Percentiles rank a stretch among this genome's conserved stretches.
Evolutionary conservation across 2,888 invertebrate genomes (phyloP).

Genomic region (Mesochorus sp.): DNA sequence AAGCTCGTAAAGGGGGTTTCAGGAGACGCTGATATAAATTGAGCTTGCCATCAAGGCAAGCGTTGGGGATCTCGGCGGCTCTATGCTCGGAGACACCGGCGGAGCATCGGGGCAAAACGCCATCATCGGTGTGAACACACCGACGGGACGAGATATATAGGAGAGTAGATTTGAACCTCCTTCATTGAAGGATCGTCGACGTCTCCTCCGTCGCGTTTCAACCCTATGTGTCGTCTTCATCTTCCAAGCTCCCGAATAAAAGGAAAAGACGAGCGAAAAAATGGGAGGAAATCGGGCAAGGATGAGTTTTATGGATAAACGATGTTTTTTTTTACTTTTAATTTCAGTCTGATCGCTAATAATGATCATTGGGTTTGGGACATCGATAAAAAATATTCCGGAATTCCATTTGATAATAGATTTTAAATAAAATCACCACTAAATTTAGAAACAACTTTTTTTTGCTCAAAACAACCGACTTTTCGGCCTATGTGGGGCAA

Average conservation of each 20-base stretch:
- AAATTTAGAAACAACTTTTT: not conserved
- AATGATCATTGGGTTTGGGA: not conserved
- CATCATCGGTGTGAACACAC: slow-evolving; percentile 42
- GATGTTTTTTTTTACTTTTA: slow-evolving; percentile 2
- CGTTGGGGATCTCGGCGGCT: slow-evolving; percentile 75
- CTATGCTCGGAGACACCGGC: slow-evolving; percentile 23
- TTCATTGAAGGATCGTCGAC: slow-evolving; percentile 74
- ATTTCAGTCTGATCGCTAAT: not conserved
- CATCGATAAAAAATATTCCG: too few relatives aligned
- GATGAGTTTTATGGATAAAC: slow-evolving; percentile 6
- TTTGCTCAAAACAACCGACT: slow-evolving; percentile 1
- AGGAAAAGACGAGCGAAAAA: not conserved
- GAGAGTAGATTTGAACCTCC: slow-evolving; percentile 74
- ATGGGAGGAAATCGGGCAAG: not conserved
- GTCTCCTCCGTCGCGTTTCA: slow-evolving; percentile 14
- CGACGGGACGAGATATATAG: slow-evolving; percentile 72
- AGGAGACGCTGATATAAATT: slow-evolving; percentile 81
- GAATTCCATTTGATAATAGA: too few relatives aligned
- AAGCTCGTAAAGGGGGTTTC: slow-evolving; percentile 81
- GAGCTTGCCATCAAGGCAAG: slow-evolving; percentile 81
- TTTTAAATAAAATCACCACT: not conserved
- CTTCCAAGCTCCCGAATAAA: not conserved
- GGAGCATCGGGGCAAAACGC: slow-evolving; percentile 33
- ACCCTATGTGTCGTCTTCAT: not conserved
- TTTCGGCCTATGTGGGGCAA: slow-evolving; percentile 23